Conservation (phyloP, 2,797 vertebrate genomes). For the Borostomias antarcticus region DNA sequence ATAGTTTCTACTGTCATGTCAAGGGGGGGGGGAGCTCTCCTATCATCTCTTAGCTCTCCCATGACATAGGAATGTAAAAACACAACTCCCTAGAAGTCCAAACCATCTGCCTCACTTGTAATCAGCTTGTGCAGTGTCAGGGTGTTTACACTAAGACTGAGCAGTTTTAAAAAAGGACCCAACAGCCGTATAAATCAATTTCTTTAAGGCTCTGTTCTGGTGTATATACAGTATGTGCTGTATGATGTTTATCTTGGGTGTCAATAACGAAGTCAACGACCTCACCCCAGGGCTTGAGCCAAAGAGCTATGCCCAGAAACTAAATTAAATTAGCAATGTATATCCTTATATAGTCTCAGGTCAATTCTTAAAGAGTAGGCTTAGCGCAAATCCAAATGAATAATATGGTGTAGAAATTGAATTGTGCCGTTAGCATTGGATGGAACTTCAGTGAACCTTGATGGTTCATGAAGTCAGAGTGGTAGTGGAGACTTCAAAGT, state of each 20-base stretch:
- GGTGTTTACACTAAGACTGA: conserved; percentile 69
- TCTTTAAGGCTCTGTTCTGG: conserved; percentile 31
- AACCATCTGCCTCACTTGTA: conserved; percentile 66
- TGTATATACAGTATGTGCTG: conserved; percentile 24
- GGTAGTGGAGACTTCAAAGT: neutral
- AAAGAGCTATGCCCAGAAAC: conserved; percentile 13
- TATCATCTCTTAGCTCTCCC: conserved; percentile 51
- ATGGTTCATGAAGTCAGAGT: neutral
- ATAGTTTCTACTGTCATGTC: conserved; percentile 5
- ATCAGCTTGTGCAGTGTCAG: conserved; percentile 63
- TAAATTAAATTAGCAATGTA: neutral
- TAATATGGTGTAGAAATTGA: neutral
- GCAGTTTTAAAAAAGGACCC: conserved; percentile 42
- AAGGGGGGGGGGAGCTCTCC: neutral
- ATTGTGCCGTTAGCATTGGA: too few relatives aligned
- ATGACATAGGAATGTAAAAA: conserved; percentile 70
- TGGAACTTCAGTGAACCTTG: too few relatives aligned
- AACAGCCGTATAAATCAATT: conserved; percentile 59
- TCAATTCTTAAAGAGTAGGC: neutral
- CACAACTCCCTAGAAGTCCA: conserved; percentile 63
- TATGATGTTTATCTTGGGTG: conserved; percentile 47
- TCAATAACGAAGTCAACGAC: conserved; percentile 41
- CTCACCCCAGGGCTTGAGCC: conserved; percentile 18
- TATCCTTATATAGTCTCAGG: neutral
- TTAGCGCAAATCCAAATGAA: neutral